Conservation (phyloP, 2,888 invertebrate species). For the Sinodicranocentrus sp. region DNA sequence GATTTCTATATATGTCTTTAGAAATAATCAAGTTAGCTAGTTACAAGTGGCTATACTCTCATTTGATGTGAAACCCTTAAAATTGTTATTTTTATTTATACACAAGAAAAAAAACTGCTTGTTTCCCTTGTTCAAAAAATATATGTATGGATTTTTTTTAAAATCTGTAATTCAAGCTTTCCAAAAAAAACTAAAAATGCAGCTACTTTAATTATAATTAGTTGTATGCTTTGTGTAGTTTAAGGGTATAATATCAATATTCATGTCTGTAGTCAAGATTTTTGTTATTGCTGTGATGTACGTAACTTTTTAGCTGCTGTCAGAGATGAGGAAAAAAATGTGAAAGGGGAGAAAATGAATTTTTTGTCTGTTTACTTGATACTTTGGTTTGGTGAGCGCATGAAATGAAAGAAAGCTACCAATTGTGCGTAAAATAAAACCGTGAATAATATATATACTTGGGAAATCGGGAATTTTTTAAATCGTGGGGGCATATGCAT, state of each 20-base stretch:
- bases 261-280: conserved; percentile 53
- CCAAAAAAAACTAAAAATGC: too few relatives aligned
- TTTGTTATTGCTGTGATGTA: conserved; percentile 65
- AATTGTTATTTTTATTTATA: conserved; percentile 7
- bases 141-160: too few relatives aligned
- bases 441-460: conserved; percentile 30
- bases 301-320: conserved; percentile 53
- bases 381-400: conserved; percentile 20
- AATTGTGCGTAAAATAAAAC: conserved; percentile 44
- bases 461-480: too few relatives aligned
- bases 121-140: too few relatives aligned
- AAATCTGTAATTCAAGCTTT: too few relatives aligned
- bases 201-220: neutral
- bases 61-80: neutral
- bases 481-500: too few relatives aligned
- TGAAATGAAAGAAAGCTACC: conserved; percentile 33
- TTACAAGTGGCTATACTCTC: too few relatives aligned
- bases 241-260: neutral
- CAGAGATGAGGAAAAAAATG: conserved; percentile 7
- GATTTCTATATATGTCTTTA: conserved; percentile 23
- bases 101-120: too few relatives aligned
- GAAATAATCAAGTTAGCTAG: too few relatives aligned
- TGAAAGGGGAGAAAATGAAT: conserved; percentile 27
- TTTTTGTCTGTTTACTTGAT: conserved; percentile 20
- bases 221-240: conserved; percentile 16